Percentiles rank a stretch among this genome's conserved stretches.
These are phyloP conservation scores for Premnoplex brunnescens DNA, from an alignment of 2,797 vertebrate species.

Conservation along the genomic window DNA sequence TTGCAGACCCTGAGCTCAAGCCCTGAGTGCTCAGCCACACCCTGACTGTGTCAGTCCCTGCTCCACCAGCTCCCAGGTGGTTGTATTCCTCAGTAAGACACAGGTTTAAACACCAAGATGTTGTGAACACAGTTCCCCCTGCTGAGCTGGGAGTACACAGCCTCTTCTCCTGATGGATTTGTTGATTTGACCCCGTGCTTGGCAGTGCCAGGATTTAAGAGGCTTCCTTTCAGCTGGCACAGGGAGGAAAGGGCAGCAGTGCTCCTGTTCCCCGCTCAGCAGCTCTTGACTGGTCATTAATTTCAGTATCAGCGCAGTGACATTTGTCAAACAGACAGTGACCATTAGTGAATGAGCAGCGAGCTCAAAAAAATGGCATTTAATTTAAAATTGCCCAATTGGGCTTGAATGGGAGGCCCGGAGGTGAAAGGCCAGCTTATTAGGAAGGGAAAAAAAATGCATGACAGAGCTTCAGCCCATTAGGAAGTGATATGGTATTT, in stretches of 20 bases:
- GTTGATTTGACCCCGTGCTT: neutral
- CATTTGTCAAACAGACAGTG: conserved; percentile 61
- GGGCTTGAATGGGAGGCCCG: conserved; percentile 30
- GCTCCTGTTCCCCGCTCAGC: neutral
- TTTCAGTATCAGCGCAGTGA: neutral
- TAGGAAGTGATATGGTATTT: neutral
- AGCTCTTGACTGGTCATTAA: conserved; percentile 41
- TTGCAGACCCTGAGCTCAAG: neutral
- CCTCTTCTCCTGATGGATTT: neutral
- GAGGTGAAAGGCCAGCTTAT: conserved; percentile 57
- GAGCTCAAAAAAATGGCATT: conserved; percentile 8
- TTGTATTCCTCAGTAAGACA: neutral
- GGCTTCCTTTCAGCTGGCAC: neutral
- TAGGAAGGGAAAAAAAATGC: neutral
- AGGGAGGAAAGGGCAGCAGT: neutral
- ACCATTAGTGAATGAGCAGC: conserved; percentile 36
- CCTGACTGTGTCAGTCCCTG: neutral
- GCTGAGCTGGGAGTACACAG: neutral
- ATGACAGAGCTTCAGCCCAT: neutral
- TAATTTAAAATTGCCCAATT: conserved; percentile 54
- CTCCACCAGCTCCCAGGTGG: neutral
- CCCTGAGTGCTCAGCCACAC: neutral
- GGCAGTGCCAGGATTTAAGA: neutral
- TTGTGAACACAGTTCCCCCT: neutral
- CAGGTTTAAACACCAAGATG: neutral